phyloP scores from a whole-genome alignment of 2,888 invertebrate genomes.

The Eremobia ochroleuca region DNA sequence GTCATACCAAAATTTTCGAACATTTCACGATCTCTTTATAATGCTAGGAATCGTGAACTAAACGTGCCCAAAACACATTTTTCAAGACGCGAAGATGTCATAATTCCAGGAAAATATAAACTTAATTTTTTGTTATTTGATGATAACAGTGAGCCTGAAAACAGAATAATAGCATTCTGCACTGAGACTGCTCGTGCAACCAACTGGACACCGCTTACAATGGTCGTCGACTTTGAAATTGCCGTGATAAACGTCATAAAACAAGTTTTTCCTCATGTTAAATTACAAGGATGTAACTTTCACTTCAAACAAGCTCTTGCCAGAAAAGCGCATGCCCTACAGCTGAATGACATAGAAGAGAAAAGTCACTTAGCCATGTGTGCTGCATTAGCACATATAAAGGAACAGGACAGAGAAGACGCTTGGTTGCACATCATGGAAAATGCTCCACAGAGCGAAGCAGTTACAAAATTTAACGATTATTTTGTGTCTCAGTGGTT shows the following conservation, averaged over 20 bases:
- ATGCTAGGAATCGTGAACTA: slow-evolving; percentile 20
- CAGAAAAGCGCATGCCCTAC: slow-evolving; percentile 3
- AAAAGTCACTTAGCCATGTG: not conserved
- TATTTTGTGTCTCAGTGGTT: slow-evolving; percentile 1
- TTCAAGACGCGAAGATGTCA: slow-evolving; percentile 17
- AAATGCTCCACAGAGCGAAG: slow-evolving; percentile 7
- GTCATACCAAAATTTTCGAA: slow-evolving; percentile 20
- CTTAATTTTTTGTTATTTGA: not conserved
- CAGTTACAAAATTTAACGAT: slow-evolving; percentile 2
- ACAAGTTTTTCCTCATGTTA: slow-evolving; percentile 11
- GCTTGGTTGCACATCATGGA: slow-evolving; percentile 6
- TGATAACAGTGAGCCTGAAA: slow-evolving; percentile 25
- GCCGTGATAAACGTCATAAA: slow-evolving; percentile 34
- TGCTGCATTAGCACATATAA: slow-evolving; percentile 1
- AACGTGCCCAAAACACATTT: slow-evolving; percentile 26
- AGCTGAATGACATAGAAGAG: slow-evolving; percentile 3
- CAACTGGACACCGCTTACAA: slow-evolving; percentile 32
- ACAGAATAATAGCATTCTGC: slow-evolving; percentile 19
- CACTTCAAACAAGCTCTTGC: slow-evolving; percentile 12
- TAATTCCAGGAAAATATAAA: slow-evolving; percentile 23
- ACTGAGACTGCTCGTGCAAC: slow-evolving; percentile 17
- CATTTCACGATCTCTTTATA: slow-evolving; percentile 3
- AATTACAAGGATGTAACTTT: slow-evolving; percentile 10
- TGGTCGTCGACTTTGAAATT: slow-evolving; percentile 37
- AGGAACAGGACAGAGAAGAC: not conserved